Percentiles rank a stretch among this genome's conserved stretches.
phyloP scores from a whole-genome alignment of 30 jellyfish, hydroid and myxozoan genomes.

The Nemopilema nomurai region DNA sequence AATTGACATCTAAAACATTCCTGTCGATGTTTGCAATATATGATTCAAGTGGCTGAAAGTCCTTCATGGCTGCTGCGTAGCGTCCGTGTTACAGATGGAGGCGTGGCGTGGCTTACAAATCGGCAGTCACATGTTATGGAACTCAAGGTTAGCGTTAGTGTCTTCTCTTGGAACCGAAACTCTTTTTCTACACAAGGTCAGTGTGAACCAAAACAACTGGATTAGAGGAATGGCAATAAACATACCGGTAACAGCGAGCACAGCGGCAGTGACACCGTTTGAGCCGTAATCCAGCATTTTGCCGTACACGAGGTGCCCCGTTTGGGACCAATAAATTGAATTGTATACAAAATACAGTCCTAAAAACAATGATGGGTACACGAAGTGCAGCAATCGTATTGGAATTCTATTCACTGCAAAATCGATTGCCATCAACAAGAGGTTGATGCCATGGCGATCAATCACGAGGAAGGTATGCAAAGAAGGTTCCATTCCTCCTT shows the following conservation, averaged over 20 bases:
- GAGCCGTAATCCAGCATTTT: slow-evolving; percentile 53
- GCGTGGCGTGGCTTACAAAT: background rate
- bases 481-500: slow-evolving; percentile 34
- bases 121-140: background rate
- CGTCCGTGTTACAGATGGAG: background rate
- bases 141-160: slow-evolving; percentile 48
- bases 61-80: background rate
- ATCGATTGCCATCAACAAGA: slow-evolving; percentile 47
- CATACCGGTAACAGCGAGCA: slow-evolving; percentile 34
- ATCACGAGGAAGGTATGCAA: slow-evolving; percentile 48
- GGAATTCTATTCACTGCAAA: slow-evolving; percentile 55
- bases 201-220: slow-evolving; percentile 34
- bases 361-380: slow-evolving; percentile 41
- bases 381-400: slow-evolving; percentile 57
- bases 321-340: slow-evolving; percentile 51
- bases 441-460: slow-evolving; percentile 79
- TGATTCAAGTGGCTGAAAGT: too few relatives aligned
- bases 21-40: too few relatives aligned
- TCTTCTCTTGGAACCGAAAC: background rate
- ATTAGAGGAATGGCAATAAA: slow-evolving; percentile 30
- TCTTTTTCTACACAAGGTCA: slow-evolving; percentile 6
- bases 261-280: slow-evolving; percentile 23
- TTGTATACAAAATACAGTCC: slow-evolving; percentile 52
- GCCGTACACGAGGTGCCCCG: slow-evolving; percentile 40
- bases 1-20: too few relatives aligned